Base-by-base conservation (phyloP, 2,888 invertebrate species). In the Drosophila pegasa region DNA sequence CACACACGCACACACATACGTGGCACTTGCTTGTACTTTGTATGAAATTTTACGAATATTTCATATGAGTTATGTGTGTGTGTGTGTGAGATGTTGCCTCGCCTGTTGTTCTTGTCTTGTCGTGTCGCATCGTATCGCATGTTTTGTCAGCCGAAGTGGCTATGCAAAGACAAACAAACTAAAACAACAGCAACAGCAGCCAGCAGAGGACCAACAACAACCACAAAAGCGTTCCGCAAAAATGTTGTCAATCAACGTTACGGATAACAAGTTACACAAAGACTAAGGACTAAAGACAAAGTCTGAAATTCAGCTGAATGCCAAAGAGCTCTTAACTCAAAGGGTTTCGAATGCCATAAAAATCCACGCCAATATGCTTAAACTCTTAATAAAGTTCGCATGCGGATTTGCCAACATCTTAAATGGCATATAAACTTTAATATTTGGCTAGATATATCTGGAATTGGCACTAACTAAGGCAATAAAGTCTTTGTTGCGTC, bases 21-120 rank as follows among this genome's bases (percentile, higher is more conserved):
- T 61, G 69, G 60, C 74, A 88, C 73, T 71, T 82, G 68, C 80
- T 80, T 69, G 71, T 80, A 87, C 84, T 88, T 87, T 88, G 83
- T 77, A 88, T 75, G 78, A 70, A 81, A 87, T 89, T 87, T 85
- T 77, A 65, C 64, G 75, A 87, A 85, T 85, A 85, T 85, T 87
- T 87, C 86, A 85, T 81, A 87, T 58, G 78, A 87, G 75, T 67
- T 77, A 75, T 87, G 69, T 66, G 38, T 57, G 31, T 20, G 51
- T 47, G 22, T 52, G 35, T 35, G 62, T 33, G 43, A n/a, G n/a
- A n/a, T 40, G 37, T 37, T 25, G 31, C 27, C 2, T 50, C n/a
- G 41, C 35, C 54, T 71, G 50, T 50, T 58, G 62, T 66, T 55
- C 56, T 70, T 86, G 76, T 78, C 75, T 78, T 77, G 70, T 74